phyloP scores from a whole-genome alignment of 2,888 invertebrate species.

The Polymixis flavicincta region DNA sequence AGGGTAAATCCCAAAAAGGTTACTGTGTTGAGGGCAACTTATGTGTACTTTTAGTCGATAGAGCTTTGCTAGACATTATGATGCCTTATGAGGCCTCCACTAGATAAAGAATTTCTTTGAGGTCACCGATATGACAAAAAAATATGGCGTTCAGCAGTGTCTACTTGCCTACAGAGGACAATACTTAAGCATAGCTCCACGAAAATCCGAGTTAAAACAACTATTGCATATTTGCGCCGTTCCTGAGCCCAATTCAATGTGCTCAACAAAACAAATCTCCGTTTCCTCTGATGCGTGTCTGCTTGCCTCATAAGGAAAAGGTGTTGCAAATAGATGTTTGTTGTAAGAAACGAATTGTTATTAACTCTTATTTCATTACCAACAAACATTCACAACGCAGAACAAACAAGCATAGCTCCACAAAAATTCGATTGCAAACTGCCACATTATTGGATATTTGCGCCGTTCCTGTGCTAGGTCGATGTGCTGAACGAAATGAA shows the following conservation, averaged over 20 bases:
- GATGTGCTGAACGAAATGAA: slow-evolving; percentile 58
- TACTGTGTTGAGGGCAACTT: not conserved
- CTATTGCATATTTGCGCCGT: slow-evolving; percentile 36
- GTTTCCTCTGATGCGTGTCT: slow-evolving; percentile 45
- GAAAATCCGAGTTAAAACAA: slow-evolving; percentile 18
- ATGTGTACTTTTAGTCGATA: no score
- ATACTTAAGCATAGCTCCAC: not conserved
- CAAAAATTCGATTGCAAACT: slow-evolving; percentile 14
- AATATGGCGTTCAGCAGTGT: not conserved
- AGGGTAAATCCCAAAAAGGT: not conserved
- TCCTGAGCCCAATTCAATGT: slow-evolving; percentile 34
- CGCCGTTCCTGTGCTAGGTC: slow-evolving; percentile 34
- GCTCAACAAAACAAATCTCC: slow-evolving; percentile 57
- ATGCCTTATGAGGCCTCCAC: no score
- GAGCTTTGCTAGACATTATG: not conserved
- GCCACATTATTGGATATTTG: slow-evolving; percentile 32
- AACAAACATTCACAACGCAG: not conserved
- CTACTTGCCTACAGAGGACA: not conserved
- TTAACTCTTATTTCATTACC: not conserved
- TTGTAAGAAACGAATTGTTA: not conserved
- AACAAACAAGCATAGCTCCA: not conserved
- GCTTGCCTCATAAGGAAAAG: not conserved
- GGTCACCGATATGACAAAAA: no score
- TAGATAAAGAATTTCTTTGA: not conserved
- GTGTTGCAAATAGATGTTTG: not conserved